phyloP scores from a whole-genome alignment of 2,113 vertebrate genomes.

The Vidua chalybeata region DNA sequence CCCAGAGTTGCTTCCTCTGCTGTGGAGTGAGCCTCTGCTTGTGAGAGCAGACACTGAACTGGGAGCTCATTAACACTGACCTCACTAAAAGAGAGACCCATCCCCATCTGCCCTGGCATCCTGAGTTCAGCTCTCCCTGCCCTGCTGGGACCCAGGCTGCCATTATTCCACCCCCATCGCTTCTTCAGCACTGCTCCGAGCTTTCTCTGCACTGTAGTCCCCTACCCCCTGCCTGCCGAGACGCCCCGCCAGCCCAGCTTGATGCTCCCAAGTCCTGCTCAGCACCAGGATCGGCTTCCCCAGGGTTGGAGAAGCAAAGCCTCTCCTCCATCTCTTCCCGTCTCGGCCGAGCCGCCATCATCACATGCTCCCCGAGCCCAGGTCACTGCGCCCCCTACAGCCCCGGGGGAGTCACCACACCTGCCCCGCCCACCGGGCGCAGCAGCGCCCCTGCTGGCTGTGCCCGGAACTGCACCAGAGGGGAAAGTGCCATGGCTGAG shows the following conservation, averaged over 20 bases:
- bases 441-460: not conserved
- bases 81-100: no score
- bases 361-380: no score
- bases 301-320: no score
- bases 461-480: not conserved
- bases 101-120: not conserved
- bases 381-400: no score
- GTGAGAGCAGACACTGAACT: no score
- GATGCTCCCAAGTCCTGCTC: not conserved
- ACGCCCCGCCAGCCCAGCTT: not conserved
- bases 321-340: not conserved
- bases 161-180: rapidly evolving
- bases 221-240: not conserved
- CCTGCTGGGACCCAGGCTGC: not conserved
- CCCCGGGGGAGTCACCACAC: no score
- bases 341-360: not conserved
- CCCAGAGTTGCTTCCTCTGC: no score
- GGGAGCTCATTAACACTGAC: no score
- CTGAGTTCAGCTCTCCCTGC: not conserved
- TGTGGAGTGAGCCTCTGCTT: no score
- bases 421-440: not conserved
- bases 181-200: not conserved
- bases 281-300: no score
- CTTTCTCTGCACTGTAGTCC: not conserved
- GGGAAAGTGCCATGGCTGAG: no score